Evolutionary conservation across 2,888 invertebrate species (phyloP), one percentile per base, ranked within the genome.

Genomic region (Philereme vetulata): DNA sequence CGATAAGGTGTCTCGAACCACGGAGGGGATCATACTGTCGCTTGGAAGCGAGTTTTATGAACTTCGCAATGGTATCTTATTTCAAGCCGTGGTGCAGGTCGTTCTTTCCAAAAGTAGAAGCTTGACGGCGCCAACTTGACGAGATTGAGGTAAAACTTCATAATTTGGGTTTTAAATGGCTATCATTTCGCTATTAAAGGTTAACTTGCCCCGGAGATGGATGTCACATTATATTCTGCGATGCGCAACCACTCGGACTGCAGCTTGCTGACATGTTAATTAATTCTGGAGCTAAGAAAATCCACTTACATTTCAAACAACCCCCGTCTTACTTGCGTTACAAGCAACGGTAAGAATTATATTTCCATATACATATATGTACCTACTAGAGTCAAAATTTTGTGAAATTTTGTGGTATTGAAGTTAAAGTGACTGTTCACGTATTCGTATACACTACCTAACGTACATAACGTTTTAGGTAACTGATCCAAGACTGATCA

Each of bases 211-310:
- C 75, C 3, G 57, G 74, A 4, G 69, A 77, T 4, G 64, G 61
- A 5, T 67, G 66, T 4, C 81, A 82, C 5, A 35, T 85, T 0
- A 56, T 86, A n/a, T 8, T 85, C 8, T 72, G 77, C 47, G 79
- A 82, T 32, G 69, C 74, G 4, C 72, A 77, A 33, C 50, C 63
- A 0, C 62, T 77, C 8, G 78, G 79, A 8, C 36, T 78, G 5
- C 75, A 77, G 42, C 53, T 82, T 11, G 77, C 76, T 4, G 77
- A 82, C 4, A 74, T 66, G 59, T 65, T 86, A 1, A 67, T 84
- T 0, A 63, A 62, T 11, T 72, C 77, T 21, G 85, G 86, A 1
- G 83, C 80, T 3, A 81, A 51, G 45, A 81, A 77, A 47, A 53
- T 85, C 5, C 59, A 71, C 11, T 5, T 84, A 1, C 73, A 80